A percentile compares a stretch with the other conserved stretches of the same genome.
Evolutionary conservation across 2,888 invertebrate genomes (phyloP).

Genomic region (Fissipunctia ypsillon): DNA sequence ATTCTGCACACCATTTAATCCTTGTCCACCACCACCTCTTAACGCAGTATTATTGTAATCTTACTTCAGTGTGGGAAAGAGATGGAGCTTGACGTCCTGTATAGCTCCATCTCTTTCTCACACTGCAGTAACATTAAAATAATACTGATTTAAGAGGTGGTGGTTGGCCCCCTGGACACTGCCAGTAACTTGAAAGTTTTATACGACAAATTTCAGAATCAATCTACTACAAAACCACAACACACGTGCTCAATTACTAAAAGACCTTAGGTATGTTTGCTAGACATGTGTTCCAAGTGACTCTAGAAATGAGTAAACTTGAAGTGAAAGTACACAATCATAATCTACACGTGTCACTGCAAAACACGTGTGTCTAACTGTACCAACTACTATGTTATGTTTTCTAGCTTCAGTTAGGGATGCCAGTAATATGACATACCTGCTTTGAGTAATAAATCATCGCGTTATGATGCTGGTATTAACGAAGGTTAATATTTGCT

Average conservation of each 20-base stretch:
- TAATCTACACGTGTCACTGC: background rate
- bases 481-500: too few species aligned
- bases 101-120: too few species aligned
- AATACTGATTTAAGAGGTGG: too few species aligned
- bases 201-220: background rate
- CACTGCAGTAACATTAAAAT: too few species aligned
- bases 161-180: too few species aligned
- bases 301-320: conserved; percentile 8
- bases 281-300: background rate
- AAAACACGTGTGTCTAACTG: conserved; percentile 16
- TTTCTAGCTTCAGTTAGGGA: background rate
- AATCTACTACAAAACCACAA: background rate
- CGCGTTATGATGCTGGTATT: too few species aligned
- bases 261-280: background rate
- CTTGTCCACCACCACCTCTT: too few species aligned
- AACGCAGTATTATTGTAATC: too few species aligned
- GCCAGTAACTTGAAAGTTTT: background rate
- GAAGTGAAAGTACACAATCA: conserved; percentile 26
- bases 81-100: too few species aligned
- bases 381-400: background rate
- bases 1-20: background rate
- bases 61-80: too few species aligned
- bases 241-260: background rate
- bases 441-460: too few species aligned
- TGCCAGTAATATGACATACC: background rate